Evolutionary conservation across 2,113 vertebrate genomes (phyloP).

Genomic region (Pelobates fuscus): DNA sequence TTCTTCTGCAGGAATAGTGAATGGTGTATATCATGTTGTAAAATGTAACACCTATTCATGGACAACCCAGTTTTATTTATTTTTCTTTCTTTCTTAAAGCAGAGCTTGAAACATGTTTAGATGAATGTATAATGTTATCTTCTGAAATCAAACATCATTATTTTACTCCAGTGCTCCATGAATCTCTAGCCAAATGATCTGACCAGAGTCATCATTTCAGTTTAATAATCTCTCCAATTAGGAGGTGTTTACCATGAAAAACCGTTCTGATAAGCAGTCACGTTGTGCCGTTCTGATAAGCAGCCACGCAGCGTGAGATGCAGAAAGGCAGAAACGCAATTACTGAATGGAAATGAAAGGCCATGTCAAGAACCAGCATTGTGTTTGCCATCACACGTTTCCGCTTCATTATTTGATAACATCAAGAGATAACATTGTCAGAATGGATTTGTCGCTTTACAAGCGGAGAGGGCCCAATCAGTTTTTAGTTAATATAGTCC

Average conservation of each 20-base stretch:
- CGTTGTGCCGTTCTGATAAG: neutral
- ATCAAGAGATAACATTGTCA: constrained; percentile 68
- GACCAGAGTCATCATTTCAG: neutral
- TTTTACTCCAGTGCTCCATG: neutral
- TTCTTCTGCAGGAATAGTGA: too few species aligned
- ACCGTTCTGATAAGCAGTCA: constrained; percentile 7
- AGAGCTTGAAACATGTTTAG: too few species aligned
- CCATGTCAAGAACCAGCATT: constrained; percentile 62
- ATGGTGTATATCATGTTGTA: too few species aligned
- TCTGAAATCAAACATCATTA: neutral
- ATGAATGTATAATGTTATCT: too few species aligned
- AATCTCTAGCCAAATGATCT: neutral
- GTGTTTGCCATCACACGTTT: constrained; percentile 63
- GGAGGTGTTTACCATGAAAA: neutral
- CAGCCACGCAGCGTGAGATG: neutral
- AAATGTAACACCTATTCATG: too few species aligned
- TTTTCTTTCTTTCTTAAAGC: too few species aligned
- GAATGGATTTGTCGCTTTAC: constrained; percentile 69
- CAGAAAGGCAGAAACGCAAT: constrained; percentile 59
- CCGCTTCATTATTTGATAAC: constrained; percentile 79
- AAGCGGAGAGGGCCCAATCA: constrained; percentile 72
- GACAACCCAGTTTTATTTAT: too few species aligned
- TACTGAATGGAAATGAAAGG: constrained; percentile 64
- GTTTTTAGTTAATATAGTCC: constrained; percentile 79
- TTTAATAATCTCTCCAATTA: neutral